Base-by-base conservation (phyloP, 1,140 invertebrate species). In the Lucilia sericata region DNA sequence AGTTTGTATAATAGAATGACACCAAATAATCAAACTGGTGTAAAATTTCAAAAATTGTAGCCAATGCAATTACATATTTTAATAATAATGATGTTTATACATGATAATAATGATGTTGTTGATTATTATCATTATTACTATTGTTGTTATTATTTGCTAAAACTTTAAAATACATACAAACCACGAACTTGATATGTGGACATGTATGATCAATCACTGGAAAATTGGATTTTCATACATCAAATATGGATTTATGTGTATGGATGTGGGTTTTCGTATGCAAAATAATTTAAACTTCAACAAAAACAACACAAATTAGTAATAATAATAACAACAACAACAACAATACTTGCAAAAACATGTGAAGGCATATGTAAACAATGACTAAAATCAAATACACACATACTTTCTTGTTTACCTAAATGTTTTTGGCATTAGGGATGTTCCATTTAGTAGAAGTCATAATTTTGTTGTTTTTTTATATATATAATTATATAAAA, bases 201-300 rank as follows among this genome's bases (percentile, higher is more conserved):
- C 30, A 74, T 82, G 78, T 87, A 87, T 90, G 88, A 90, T 90
- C 88, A 90, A 90, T 90, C 88, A 90, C 88, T 87, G 88, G 88
- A 90, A 90, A 90, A 89, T 90, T 90, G 88, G 88, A 90, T 89
- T 90, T 90, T 88, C 88, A 89, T 89, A 87, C 65, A 70, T 70
- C 19, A 25, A 21, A 70, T 70, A 21, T 21, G 19, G 5, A 70
- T 70, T 21, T 70, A 12, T 21, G 9, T 70, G 19, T 70, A 25
- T 70, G 65, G 21, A 9, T 70, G n/a, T 70, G 65, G 21, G 65
- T 70, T 21, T 60, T 60, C 5, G 55, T 60, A n/a, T 60, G 55
- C 13, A n/a, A 7, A 60, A 17, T n/a, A 17, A 17, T 60, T 7
- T 14, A n/a, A 7, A 30, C 1, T 30, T 3, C 14, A 60, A 60